phyloP scores from a whole-genome alignment of 2,888 invertebrate genomes.

The Gortyna flavago region DNA sequence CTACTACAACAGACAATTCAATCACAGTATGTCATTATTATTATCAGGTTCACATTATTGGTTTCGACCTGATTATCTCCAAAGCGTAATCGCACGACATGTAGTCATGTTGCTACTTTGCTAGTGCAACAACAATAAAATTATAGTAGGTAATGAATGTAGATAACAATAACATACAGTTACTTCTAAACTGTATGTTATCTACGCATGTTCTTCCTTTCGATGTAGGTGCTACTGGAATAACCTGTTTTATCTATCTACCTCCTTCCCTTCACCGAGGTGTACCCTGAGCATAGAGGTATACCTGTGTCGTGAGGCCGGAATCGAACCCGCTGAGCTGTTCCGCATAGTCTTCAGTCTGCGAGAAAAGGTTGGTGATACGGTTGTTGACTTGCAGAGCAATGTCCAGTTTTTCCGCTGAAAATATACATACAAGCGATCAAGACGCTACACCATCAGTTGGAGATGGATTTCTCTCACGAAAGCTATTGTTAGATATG shows the following conservation, averaged over 20 bases:
- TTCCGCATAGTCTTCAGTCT: constrained; percentile 77
- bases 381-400: constrained; percentile 72
- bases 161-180: too few relatives aligned
- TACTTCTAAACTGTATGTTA: not conserved
- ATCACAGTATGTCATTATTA: too few relatives aligned
- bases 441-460: not conserved
- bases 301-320: constrained; percentile 81
- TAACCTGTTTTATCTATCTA: not conserved
- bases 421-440: constrained; percentile 11
- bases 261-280: not conserved
- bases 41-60: too few relatives aligned
- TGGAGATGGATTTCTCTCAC: not conserved
- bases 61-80: too few relatives aligned
- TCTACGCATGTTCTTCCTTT: not conserved
- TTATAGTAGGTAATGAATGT: too few relatives aligned
- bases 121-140: too few relatives aligned
- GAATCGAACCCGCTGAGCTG: constrained; percentile 81
- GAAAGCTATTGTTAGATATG: not conserved
- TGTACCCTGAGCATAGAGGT: not conserved
- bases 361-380: constrained; percentile 68
- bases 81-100: too few relatives aligned
- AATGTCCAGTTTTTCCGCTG: constrained; percentile 77
- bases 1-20: too few relatives aligned
- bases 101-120: too few relatives aligned
- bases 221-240: not conserved